Conservation (phyloP, 1,140 invertebrate species). For the Atta cephalotes region DNA sequence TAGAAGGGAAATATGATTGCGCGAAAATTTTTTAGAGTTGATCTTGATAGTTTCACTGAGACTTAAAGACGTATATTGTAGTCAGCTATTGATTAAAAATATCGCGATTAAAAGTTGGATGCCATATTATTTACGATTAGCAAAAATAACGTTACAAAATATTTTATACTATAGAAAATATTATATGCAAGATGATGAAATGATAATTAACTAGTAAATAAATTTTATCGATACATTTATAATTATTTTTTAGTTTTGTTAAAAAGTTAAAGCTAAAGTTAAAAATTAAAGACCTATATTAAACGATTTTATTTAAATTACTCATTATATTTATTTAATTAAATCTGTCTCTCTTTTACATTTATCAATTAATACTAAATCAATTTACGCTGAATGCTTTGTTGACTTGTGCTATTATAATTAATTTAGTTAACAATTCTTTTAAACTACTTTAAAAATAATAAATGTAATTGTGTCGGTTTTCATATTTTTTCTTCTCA, state of each 20-base stretch:
- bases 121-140: neutral
- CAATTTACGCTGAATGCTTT: conserved; percentile 1
- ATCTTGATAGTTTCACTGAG: neutral
- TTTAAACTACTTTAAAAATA: conserved; percentile 30
- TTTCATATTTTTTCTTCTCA: conserved; percentile 5
- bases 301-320: neutral
- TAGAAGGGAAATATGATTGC: conserved; percentile 45
- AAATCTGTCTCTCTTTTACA: neutral
- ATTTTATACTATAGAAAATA: neutral
- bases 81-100: neutral
- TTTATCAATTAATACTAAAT: conserved; percentile 31
- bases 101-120: no score
- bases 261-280: neutral
- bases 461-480: neutral
- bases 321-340: conserved; percentile 1
- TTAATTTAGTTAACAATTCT: conserved; percentile 49
- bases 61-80: neutral
- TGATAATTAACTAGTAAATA: neutral
- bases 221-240: neutral
- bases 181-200: neutral
- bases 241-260: neutral
- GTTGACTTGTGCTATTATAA: conserved; percentile 16
- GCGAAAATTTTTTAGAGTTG: conserved; percentile 15
- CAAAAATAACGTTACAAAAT: neutral
- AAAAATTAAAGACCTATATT: conserved; percentile 13